Conservation (phyloP, 2,113 vertebrate species). For the Trichomycterus rosablanca region DNA sequence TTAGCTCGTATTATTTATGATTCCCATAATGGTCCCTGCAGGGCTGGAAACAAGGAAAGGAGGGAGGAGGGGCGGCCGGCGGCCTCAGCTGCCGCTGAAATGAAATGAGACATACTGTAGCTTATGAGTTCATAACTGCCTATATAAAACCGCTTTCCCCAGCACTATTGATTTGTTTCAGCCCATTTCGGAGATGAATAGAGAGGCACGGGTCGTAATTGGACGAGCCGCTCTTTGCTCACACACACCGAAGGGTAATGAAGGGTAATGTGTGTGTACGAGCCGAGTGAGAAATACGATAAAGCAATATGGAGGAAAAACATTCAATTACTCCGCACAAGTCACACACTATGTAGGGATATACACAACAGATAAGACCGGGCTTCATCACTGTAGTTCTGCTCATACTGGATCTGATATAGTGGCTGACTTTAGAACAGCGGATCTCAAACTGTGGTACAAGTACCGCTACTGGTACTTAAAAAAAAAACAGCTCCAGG, state of each 20-base stretch:
- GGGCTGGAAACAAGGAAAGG: slow-evolving; percentile 62
- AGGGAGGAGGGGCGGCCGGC: slow-evolving; percentile 52
- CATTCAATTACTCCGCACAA: slow-evolving; percentile 35
- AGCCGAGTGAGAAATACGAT: slow-evolving; percentile 59
- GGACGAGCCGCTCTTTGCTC: slow-evolving; percentile 48
- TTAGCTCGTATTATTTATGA: slow-evolving; percentile 96
- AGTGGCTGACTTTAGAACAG: no score
- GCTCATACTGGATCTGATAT: no score
- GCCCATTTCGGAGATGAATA: slow-evolving; percentile 73
- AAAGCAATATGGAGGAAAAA: slow-evolving; percentile 46
- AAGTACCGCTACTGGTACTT: no score
- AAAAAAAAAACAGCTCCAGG: no score
- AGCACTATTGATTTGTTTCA: slow-evolving; percentile 80
- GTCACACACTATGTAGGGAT: slow-evolving; percentile 2
- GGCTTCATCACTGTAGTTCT: no score
- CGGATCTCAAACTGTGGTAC: no score
- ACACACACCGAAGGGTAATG: slow-evolving; percentile 49
- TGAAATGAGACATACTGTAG: slow-evolving; percentile 98
- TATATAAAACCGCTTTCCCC: slow-evolving; percentile 87
- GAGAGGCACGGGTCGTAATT: slow-evolving; percentile 59
- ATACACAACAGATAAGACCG: no score
- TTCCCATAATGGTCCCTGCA: slow-evolving; percentile 83
- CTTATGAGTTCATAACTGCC: slow-evolving; percentile 98
- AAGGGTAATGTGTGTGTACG: slow-evolving; percentile 18
- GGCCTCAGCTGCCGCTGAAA: slow-evolving; percentile 88